Percentiles rank a stretch among this genome's conserved stretches.
These are phyloP conservation scores for Hippocampus kuda DNA, from an alignment of 2,797 vertebrate species.

Conservation along the genomic window DNA sequence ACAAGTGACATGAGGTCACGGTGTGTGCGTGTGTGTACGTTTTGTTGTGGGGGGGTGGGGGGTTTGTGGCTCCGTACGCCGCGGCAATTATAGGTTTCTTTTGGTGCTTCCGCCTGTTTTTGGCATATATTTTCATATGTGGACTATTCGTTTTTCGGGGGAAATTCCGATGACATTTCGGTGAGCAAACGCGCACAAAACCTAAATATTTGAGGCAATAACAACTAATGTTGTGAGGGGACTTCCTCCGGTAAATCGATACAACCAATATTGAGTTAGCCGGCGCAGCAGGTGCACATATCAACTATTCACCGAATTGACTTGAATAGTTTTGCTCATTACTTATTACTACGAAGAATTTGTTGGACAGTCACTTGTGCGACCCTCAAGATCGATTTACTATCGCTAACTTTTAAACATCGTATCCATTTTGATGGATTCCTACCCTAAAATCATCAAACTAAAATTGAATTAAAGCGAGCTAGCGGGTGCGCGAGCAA, in stretches of 20 bases:
- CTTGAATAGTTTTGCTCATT: no score
- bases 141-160: not conserved
- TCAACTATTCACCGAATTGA: no score
- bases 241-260: not conserved
- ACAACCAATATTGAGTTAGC: no score
- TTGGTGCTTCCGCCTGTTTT: not conserved
- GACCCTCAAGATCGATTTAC: not conserved
- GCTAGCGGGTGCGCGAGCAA: not conserved
- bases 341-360: not conserved
- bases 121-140: not conserved
- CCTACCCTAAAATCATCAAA: not conserved
- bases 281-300: not conserved
- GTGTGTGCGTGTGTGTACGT: not conserved
- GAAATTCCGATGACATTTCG: not conserved
- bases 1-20: not conserved
- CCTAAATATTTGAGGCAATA: not conserved
- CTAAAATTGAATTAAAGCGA: not conserved
- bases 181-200: not conserved
- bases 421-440: not conserved
- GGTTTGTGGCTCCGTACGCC: not conserved
- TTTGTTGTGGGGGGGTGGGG: not conserved
- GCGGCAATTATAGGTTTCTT: not conserved
- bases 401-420: not conserved
- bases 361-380: not conserved
- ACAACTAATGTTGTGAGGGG: not conserved